phyloP scores from a whole-genome alignment of 92 coral and sea anemone genomes.

The Montipora capitata region DNA sequence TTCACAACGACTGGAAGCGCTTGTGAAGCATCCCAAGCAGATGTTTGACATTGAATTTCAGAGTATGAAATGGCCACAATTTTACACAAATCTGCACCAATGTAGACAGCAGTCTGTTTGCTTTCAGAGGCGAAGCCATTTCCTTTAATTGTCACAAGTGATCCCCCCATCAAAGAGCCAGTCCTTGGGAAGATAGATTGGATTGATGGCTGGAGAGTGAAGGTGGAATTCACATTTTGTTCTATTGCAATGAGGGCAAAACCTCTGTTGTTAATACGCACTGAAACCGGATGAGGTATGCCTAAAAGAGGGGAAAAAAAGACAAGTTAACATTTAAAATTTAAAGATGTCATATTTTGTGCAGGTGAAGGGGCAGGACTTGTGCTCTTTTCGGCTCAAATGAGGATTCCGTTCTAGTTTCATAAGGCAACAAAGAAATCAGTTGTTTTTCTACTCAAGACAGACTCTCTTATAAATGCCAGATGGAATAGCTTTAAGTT shows the following conservation, averaged over 20 bases:
- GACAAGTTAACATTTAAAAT: not conserved
- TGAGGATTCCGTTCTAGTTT: too few relatives aligned
- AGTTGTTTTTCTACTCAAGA: too few relatives aligned
- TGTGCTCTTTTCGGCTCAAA: too few relatives aligned
- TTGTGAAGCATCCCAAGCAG: constrained; percentile 31
- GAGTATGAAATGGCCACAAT: constrained; percentile 47
- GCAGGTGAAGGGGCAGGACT: too few relatives aligned
- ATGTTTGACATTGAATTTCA: constrained; percentile 73
- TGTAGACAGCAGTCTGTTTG: constrained; percentile 35
- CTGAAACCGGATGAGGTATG: constrained; percentile 56
- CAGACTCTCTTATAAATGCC: too few relatives aligned
- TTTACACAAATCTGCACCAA: constrained; percentile 64
- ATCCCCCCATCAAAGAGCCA: constrained; percentile 86
- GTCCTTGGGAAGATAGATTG: constrained; percentile 67
- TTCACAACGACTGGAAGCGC: constrained; percentile 43
- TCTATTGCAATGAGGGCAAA: constrained; percentile 69
- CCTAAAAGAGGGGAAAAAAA: constrained; percentile 33
- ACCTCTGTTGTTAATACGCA: constrained; percentile 79
- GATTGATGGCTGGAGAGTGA: constrained; percentile 76
- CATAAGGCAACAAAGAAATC: too few relatives aligned
- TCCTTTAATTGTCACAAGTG: constrained; percentile 73
- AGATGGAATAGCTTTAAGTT: too few relatives aligned
- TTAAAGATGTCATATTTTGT: not conserved
- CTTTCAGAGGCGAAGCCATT: constrained; percentile 70
- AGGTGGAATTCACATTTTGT: constrained; percentile 41